phyloP scores from a whole-genome alignment of 1,140 invertebrate species.

The Trichogramma pretiosum region DNA sequence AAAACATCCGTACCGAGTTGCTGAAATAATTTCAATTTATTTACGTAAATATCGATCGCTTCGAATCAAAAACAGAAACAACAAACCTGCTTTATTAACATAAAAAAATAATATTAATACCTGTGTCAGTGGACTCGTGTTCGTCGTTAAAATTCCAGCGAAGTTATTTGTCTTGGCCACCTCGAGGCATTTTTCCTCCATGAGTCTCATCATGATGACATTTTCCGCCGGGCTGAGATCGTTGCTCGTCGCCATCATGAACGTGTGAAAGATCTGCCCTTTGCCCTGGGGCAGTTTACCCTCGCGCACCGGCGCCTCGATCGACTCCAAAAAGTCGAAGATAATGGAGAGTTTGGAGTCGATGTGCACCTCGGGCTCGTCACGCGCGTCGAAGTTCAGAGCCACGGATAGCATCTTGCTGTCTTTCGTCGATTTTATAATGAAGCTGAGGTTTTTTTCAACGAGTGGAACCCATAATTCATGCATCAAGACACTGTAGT shows the following conservation, averaged over 20 bases:
- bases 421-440: conserved; percentile 44
- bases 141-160: conserved; percentile 71
- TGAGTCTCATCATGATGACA: conserved; percentile 63
- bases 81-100: background rate
- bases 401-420: conserved; percentile 53
- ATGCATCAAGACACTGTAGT: conserved; percentile 60
- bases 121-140: conserved; percentile 76
- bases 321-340: conserved; percentile 68
- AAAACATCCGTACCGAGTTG: conserved; percentile 73
- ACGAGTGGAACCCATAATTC: conserved; percentile 59
- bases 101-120: conserved; percentile 38
- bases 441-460: conserved; percentile 61
- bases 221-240: conserved; percentile 60
- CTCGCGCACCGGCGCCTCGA: conserved; percentile 64
- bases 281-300: conserved; percentile 53
- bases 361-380: conserved; percentile 65
- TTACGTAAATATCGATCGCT: too few species aligned
- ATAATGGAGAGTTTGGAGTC: conserved; percentile 58
- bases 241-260: conserved; percentile 72
- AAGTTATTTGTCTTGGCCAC: conserved; percentile 58
- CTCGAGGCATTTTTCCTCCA: conserved; percentile 64
- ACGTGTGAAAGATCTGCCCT: conserved; percentile 69
- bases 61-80: conserved; percentile 10
- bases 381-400: conserved; percentile 69
- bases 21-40: conserved; percentile 51